Conservation (phyloP, 2,888 invertebrate species). For the Cryptophagus acutangulus region DNA sequence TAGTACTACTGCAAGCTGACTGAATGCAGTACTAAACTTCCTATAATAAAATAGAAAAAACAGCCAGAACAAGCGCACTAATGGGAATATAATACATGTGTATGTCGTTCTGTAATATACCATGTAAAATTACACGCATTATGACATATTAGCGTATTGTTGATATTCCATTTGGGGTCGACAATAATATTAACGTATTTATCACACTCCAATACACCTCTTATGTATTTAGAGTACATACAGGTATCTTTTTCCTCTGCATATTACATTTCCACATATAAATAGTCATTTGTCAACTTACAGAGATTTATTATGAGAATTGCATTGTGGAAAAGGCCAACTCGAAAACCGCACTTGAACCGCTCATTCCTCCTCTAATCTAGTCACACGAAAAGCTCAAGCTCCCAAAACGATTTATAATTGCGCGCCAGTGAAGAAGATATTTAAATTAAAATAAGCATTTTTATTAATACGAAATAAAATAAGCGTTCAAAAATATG, state of each 20-base stretch:
- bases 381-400: too few relatives aligned
- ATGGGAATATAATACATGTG: constrained; percentile 10
- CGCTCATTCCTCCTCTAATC: too few relatives aligned
- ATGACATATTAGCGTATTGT: constrained; percentile 37
- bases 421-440: too few relatives aligned
- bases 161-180: constrained; percentile 33
- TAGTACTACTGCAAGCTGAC: too few relatives aligned
- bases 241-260: constrained; percentile 30
- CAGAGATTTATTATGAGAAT: constrained; percentile 38
- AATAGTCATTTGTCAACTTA: constrained; percentile 36
- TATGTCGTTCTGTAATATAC: constrained; percentile 26
- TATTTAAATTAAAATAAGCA: too few relatives aligned
- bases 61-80: constrained; percentile 11
- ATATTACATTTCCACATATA: too few relatives aligned
- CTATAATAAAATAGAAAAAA: too few relatives aligned
- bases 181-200: constrained; percentile 32
- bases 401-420: too few relatives aligned
- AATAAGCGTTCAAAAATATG: too few relatives aligned
- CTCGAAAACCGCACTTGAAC: constrained; percentile 24
- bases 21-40: too few relatives aligned
- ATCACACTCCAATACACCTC: constrained; percentile 34
- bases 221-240: constrained; percentile 18
- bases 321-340: constrained; percentile 21
- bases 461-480: too few relatives aligned
- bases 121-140: constrained; percentile 37